phyloP scores from a whole-genome alignment of 2,797 vertebrate genomes.

The Cercopithecus mitis region DNA sequence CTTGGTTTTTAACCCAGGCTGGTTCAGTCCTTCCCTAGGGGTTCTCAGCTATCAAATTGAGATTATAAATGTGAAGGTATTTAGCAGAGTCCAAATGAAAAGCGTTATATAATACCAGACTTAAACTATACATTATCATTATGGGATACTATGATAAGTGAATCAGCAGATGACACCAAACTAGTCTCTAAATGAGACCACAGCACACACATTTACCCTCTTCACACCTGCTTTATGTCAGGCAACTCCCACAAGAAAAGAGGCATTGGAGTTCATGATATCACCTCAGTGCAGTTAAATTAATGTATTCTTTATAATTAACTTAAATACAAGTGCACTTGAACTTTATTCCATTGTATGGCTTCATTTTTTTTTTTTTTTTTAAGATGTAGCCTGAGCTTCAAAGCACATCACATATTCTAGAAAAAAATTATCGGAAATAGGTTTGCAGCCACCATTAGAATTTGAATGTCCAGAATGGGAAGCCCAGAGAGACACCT shows the following conservation, averaged over 20 bases:
- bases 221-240: background rate
- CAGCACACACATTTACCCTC: background rate
- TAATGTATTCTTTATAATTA: background rate
- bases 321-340: background rate
- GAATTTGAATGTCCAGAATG: rapidly evolving
- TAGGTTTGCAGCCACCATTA: background rate
- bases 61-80: background rate
- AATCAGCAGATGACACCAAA: background rate
- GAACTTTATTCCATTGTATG: background rate
- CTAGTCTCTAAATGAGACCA: background rate
- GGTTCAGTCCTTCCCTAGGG: background rate
- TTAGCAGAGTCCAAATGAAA: background rate
- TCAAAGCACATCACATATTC: background rate
- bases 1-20: background rate
- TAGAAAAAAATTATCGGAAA: background rate
- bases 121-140: background rate
- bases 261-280: rapidly evolving
- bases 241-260: background rate
- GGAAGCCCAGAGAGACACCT: background rate
- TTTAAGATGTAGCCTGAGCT: background rate
- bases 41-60: background rate
- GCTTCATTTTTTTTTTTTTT: background rate
- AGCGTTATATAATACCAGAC: background rate
- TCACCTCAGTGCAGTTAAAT: background rate
- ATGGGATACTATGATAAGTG: background rate